These are phyloP conservation scores for Biston stratarius DNA, from an alignment of 2,888 invertebrate genomes.

Conservation along the genomic window DNA sequence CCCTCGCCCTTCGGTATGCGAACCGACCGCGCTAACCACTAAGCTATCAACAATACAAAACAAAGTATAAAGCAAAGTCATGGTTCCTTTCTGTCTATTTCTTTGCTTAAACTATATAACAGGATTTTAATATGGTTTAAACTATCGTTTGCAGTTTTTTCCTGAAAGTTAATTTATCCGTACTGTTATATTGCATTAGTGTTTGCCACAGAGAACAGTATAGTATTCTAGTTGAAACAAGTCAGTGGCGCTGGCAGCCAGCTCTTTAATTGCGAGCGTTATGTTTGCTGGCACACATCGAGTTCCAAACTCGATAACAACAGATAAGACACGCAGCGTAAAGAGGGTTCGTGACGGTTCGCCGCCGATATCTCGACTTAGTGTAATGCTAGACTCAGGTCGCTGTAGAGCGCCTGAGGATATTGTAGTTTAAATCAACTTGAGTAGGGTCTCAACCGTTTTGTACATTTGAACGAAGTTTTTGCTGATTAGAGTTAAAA, in stretches of 20 bases:
- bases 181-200: too few relatives aligned
- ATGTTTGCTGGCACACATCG: conserved; percentile 26
- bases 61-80: too few relatives aligned
- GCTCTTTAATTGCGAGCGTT: not conserved
- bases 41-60: too few relatives aligned
- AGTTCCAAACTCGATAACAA: conserved; percentile 35
- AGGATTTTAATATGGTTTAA: too few relatives aligned
- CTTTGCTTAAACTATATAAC: too few relatives aligned
- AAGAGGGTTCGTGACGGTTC: conserved; percentile 29
- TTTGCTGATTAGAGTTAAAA: conserved; percentile 1
- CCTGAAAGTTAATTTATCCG: too few relatives aligned
- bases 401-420: conserved; percentile 6
- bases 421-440: conserved; percentile 4
- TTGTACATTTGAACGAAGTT: conserved; percentile 9
- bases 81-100: too few relatives aligned
- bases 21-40: too few relatives aligned
- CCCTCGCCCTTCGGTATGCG: too few relatives aligned
- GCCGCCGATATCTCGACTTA: conserved; percentile 9
- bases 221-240: conserved; percentile 1
- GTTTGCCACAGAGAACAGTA: too few relatives aligned
- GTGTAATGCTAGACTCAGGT: conserved; percentile 5
- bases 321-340: conserved; percentile 42
- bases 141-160: too few relatives aligned
- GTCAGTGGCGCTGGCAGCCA: not conserved
- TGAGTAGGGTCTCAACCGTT: conserved; percentile 25